A percentile compares a stretch with the other conserved stretches of the same genome.
phyloP scores from a whole-genome alignment of 2,888 invertebrate species.

The Phaedon cochleariae region DNA sequence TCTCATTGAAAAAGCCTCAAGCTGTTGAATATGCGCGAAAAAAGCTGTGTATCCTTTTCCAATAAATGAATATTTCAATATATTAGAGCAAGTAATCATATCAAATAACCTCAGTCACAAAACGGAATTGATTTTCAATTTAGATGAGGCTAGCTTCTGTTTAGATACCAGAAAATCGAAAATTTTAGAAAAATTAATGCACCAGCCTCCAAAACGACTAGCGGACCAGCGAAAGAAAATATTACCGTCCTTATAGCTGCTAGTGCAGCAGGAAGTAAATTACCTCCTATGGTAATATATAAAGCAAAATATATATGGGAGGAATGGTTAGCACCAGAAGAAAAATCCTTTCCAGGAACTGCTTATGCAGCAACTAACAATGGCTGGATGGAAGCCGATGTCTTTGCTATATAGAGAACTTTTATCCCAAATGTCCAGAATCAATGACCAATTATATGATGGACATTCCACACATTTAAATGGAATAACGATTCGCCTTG shows the following conservation, averaged over 20 bases:
- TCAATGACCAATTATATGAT: too few species aligned
- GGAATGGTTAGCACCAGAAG: slow-evolving; percentile 2
- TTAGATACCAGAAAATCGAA: slow-evolving; percentile 29
- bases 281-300: neutral
- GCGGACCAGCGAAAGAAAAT: slow-evolving; percentile 9
- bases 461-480: neutral
- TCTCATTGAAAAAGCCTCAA: neutral
- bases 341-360: neutral
- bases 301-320: slow-evolving; percentile 3
- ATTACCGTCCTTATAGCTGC: neutral
- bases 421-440: too few species aligned
- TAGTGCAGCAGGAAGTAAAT: neutral
- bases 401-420: too few species aligned
- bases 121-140: slow-evolving; percentile 22
- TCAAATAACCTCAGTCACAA: neutral
- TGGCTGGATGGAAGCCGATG: slow-evolving; percentile 47
- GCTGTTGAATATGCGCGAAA: neutral
- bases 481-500: too few species aligned
- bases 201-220: slow-evolving; percentile 17
- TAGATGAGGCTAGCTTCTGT: slow-evolving; percentile 32
- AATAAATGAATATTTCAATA: slow-evolving; percentile 2
- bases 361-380: slow-evolving; percentile 11
- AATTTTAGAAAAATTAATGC: slow-evolving; percentile 22
- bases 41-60: slow-evolving; percentile 1
- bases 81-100: neutral